These are phyloP conservation scores for Hypsibius dujardini DNA, from an alignment of 1,140 invertebrate genomes.

Conservation along the genomic window DNA sequence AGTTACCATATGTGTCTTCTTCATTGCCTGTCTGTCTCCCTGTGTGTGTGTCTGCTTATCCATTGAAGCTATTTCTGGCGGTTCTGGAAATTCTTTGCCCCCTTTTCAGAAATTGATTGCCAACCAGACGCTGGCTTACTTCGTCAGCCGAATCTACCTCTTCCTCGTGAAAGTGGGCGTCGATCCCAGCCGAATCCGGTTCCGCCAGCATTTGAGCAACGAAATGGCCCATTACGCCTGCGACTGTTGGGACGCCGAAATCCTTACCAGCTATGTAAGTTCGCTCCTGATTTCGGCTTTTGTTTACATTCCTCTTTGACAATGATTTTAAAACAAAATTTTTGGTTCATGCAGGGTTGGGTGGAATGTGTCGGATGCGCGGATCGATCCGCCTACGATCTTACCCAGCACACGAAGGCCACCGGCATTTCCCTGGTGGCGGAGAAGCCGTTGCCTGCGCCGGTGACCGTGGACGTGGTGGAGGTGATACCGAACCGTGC, in stretches of 20 bases:
- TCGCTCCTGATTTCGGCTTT: constrained; percentile 20
- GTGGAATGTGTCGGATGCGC: constrained; percentile 98
- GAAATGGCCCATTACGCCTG: constrained; percentile 99
- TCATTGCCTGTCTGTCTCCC: no score
- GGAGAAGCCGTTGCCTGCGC: constrained; percentile 66
- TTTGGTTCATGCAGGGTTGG: constrained; percentile 56
- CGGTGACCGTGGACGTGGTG: constrained; percentile 42
- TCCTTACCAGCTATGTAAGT: constrained; percentile 68
- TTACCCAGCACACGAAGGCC: constrained; percentile 77
- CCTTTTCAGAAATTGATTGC: constrained; percentile 58
- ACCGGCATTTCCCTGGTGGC: constrained; percentile 74
- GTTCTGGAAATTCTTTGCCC: no score
- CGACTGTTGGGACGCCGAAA: constrained; percentile 97
- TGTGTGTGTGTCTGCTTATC: no score
- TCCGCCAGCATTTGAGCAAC: constrained; percentile 94
- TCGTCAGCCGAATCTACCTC: constrained; percentile 80
- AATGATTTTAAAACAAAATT: neutral
- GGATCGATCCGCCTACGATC: constrained; percentile 90
- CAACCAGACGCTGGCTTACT: constrained; percentile 93
- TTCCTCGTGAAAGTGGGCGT: constrained; percentile 77
- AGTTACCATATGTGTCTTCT: no score
- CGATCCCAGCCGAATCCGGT: constrained; percentile 63
- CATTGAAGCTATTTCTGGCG: no score
- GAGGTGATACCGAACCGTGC: constrained; percentile 68
- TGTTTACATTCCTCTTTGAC: neutral